Evolutionary conservation across 2,113 vertebrate genomes (phyloP).

Genomic region (Chaetura pelagica): DNA sequence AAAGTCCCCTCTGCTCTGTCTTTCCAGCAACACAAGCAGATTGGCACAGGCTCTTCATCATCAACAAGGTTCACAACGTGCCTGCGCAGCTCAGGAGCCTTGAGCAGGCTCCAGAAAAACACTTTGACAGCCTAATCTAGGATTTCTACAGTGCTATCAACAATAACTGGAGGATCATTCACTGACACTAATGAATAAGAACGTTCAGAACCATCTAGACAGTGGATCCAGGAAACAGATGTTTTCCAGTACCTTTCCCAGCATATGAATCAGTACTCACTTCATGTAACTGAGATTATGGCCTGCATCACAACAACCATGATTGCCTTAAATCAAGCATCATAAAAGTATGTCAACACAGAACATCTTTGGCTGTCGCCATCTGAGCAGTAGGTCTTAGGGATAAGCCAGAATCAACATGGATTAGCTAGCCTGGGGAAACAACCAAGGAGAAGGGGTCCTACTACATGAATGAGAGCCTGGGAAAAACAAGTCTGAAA

Average conservation of each 20-base stretch:
- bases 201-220: neutral
- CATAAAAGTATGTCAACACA: neutral
- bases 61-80: neutral
- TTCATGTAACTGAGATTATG: neutral
- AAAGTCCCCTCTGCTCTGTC: neutral
- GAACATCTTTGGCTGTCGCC: neutral
- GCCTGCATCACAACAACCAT: neutral
- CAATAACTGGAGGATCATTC: neutral
- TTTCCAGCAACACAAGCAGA: neutral
- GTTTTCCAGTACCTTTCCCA: neutral
- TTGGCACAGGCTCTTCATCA: neutral
- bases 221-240: neutral
- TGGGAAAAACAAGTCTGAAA: neutral
- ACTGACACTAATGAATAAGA: neutral
- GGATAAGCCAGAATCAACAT: neutral
- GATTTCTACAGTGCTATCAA: neutral
- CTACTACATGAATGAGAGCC: neutral
- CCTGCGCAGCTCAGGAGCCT: neutral
- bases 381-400: neutral
- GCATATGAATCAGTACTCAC: neutral
- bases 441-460: neutral
- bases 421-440: neutral
- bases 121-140: neutral
- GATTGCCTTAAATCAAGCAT: neutral
- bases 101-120: neutral